Percentiles rank a stretch among this genome's conserved stretches.
These are phyloP conservation scores for Archivesica marissinica DNA, from an alignment of 1,140 invertebrate genomes.

Conservation along the genomic window DNA sequence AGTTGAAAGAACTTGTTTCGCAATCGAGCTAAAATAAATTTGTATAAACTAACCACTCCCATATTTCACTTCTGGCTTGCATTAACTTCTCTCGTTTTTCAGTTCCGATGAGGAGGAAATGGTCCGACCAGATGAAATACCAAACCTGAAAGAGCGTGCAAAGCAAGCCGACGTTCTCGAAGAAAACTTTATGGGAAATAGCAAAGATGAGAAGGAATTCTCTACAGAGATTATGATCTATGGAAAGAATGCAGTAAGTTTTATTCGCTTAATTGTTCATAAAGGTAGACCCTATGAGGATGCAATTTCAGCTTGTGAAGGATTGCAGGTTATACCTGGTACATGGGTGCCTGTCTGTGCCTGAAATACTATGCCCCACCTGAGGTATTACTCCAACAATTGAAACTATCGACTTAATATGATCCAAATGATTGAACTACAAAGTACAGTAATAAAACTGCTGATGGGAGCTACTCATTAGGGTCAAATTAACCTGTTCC, in stretches of 20 bases:
- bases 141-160: background rate
- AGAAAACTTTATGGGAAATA: conserved; percentile 2
- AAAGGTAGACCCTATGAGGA: background rate
- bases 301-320: too few relatives aligned
- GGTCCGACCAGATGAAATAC: conserved; percentile 30
- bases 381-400: too few relatives aligned
- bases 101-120: conserved; percentile 41
- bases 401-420: too few relatives aligned
- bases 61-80: too few relatives aligned
- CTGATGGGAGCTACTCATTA: too few relatives aligned
- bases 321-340: background rate
- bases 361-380: too few relatives aligned
- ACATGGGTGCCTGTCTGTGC: too few relatives aligned
- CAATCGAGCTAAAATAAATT: too few relatives aligned
- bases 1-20: too few relatives aligned
- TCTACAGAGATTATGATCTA: conserved; percentile 27
- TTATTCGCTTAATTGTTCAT: background rate
- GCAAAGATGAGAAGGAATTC: background rate
- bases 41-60: too few relatives aligned
- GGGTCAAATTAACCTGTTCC: too few relatives aligned
- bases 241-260: conserved; percentile 12
- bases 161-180: conserved; percentile 25
- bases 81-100: background rate
- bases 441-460: background rate
- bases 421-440: background rate